A percentile compares a stretch with the other conserved stretches of the same genome.
phyloP scores from a whole-genome alignment of 2,113 vertebrate species.

The Collichthys lucidus region DNA sequence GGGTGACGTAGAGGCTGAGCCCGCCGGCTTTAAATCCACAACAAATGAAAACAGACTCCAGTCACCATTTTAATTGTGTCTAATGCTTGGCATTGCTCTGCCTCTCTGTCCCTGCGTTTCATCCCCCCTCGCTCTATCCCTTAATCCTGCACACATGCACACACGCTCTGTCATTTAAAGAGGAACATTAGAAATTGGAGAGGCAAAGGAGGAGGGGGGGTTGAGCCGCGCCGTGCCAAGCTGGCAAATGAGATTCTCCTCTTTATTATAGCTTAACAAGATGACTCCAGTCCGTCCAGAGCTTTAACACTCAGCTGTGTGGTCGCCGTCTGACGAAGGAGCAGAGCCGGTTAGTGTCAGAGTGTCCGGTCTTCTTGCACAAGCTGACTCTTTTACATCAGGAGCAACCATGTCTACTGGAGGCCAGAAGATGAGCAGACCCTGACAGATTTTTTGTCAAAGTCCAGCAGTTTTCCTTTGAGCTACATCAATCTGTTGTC shows the following conservation, averaged over 20 bases:
- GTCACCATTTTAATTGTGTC: constrained; percentile 74
- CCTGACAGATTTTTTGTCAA: constrained; percentile 54
- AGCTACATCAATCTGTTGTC: constrained; percentile 49
- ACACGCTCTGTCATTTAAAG: constrained; percentile 61
- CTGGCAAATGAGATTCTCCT: constrained; percentile 60
- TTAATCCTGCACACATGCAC: constrained; percentile 71
- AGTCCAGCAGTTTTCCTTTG: constrained; percentile 40
- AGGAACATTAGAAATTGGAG: constrained; percentile 71
- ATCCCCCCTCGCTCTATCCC: constrained; percentile 57
- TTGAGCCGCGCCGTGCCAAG: constrained; percentile 47
- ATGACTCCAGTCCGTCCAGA: constrained; percentile 47
- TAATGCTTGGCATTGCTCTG: constrained; percentile 62
- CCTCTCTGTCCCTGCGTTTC: constrained; percentile 49
- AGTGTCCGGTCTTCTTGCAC: constrained; percentile 43
- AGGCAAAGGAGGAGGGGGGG: constrained; percentile 17
- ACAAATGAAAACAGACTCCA: constrained; percentile 62
- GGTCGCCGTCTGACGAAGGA: constrained; percentile 24
- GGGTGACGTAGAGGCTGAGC: constrained; percentile 28
- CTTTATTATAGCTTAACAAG: constrained; percentile 59
- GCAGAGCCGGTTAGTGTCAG: constrained; percentile 30
- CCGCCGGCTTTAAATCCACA: constrained; percentile 57
- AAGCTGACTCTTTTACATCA: constrained; percentile 42
- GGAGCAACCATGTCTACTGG: constrained; percentile 19
- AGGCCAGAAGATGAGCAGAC: constrained; percentile 32
- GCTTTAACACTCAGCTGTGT: constrained; percentile 52